These are phyloP conservation scores for Melanostoma scalare DNA, from an alignment of 2,888 invertebrate genomes.

Conservation along the genomic window DNA sequence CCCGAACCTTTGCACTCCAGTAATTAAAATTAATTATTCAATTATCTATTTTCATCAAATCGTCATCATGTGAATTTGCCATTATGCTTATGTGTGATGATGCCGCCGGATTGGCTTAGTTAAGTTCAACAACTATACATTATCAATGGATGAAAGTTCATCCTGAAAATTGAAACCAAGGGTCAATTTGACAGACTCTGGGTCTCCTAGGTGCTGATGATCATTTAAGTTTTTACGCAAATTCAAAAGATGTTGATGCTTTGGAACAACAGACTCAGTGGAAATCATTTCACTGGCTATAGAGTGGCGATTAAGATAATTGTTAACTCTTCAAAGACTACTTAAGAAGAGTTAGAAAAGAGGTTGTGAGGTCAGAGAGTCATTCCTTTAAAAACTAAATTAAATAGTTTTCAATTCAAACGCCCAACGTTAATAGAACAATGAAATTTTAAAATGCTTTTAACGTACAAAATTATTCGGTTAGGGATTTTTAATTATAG, in stretches of 20 bases:
- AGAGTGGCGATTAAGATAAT: no score
- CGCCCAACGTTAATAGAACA: no score
- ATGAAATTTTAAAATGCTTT: no score
- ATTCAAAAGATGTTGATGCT: background rate
- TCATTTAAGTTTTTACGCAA: constrained; percentile 11
- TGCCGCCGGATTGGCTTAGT: background rate
- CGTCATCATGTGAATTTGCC: constrained; percentile 27
- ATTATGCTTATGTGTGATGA: constrained; percentile 1
- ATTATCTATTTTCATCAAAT: constrained; percentile 46
- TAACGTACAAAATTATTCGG: no score
- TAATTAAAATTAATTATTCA: constrained; percentile 67
- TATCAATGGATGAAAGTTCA: constrained; percentile 22
- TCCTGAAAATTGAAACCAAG: constrained; percentile 5
- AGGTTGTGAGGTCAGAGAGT: no score
- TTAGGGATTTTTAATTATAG: no score
- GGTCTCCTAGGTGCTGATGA: background rate
- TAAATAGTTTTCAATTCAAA: no score
- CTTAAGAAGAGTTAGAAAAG: no score
- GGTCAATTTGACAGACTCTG: background rate
- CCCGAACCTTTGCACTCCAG: constrained; percentile 49
- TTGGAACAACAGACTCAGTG: no score
- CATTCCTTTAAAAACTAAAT: no score
- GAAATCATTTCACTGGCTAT: no score
- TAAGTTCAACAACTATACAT: background rate
- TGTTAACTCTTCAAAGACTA: no score